Evolutionary conservation across 2,113 vertebrate species (phyloP), one percentile per base, ranked within the genome.

Genomic region (Symphodus melops): DNA sequence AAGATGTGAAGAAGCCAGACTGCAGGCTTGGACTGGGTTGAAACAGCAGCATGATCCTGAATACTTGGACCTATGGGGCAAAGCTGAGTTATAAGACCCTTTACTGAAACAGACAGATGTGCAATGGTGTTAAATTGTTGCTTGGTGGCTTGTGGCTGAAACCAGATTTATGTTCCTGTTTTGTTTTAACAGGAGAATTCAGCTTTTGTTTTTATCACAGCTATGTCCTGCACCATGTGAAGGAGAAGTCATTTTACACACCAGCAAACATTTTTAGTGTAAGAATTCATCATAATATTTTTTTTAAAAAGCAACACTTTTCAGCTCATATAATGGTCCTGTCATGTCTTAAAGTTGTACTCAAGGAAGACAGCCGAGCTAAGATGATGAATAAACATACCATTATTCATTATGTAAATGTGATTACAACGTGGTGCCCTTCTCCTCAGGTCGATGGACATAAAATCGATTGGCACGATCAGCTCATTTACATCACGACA

Each of bases 401-500:
- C 9, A 56, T 37, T 39, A 86, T 77, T 83, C 66, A 88, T 88
- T 77, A 83, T 71, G 68, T 49, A 81, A 49, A 81, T 81, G 62
- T 68, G 9, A 70, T 75, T 61, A 70, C 36, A 65, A 53, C 4
- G 23, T 36, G 20, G 37, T 23, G n/a, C 1, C 44, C 16, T 33
- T 41, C 39, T 67, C 41, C 41, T 41, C 41, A 28, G 60, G 75
- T 81, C 69, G 11, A 75, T 72, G 46, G 61, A 65, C 49, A 44
- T 36, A 69, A 72, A 88, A 76, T 80, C 53, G 0, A 61, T 70
- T 36, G 60, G 16, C 19, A 80, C 57, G 63, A 77, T 41, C 11
- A 6, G 21, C 46, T 67, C 60, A 73, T 81, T 79, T 77, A 59
- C 65, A 68, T 69, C 37, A 13, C 16, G 23, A 77, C 48, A 76